Evolutionary conservation across 2,888 invertebrate species (phyloP).

Genomic region (Lamellibrachia columna): DNA sequence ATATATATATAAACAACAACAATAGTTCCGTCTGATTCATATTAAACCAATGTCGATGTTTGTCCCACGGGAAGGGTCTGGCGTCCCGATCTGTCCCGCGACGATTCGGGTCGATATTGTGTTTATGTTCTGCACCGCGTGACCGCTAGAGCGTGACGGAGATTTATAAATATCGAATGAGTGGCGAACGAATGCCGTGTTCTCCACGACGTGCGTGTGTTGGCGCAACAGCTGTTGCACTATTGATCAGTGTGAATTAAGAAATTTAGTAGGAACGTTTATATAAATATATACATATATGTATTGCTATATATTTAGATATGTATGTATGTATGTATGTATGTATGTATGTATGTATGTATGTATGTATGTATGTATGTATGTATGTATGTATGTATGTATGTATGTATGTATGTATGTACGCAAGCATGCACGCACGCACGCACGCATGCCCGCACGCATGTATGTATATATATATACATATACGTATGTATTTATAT

Average conservation of each 20-base stretch:
- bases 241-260: not conserved
- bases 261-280: not conserved
- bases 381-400: not conserved
- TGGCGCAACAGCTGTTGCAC: not conserved
- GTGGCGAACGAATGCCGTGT: not conserved
- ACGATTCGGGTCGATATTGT: not conserved
- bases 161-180: conserved; percentile 12
- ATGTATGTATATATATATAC: not conserved
- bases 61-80: not conserved
- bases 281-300: not conserved
- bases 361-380: not conserved
- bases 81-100: not conserved
- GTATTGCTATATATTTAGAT: not conserved
- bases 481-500: not conserved
- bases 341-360: not conserved
- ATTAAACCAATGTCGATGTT: not conserved
- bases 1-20: not conserved
- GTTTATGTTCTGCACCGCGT: not conserved
- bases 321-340: not conserved
- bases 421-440: not conserved
- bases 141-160: not conserved
- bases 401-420: not conserved
- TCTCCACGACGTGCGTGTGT: not conserved
- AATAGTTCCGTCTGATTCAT: not conserved
- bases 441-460: not conserved